Base-by-base conservation (phyloP, 1,140 invertebrate genomes). In the Drosophila bipectinata region DNA sequence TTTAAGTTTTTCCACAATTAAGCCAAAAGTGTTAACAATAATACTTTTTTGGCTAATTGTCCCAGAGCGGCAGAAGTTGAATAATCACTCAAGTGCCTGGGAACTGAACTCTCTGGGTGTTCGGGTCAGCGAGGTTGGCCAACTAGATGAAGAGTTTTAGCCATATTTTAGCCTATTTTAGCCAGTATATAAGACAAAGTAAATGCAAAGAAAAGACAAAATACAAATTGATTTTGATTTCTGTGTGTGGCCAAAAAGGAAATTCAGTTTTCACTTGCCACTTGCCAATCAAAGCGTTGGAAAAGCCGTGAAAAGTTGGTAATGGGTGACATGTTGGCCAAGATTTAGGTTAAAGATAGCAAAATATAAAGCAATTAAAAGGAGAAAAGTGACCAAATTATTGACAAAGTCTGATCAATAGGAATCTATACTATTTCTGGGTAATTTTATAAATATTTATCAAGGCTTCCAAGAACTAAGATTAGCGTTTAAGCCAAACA, bases 201-300 rank as follows among this genome's bases (percentile, higher is more conserved):
- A 18, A 32, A 32, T 3, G 14, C 18, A 63, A 47, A 48, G 55
- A 52, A 63, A 47, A 48, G 55, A 52, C 48, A 64, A 81, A 63
- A 80, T 44, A 64, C 56, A 87, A 77, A 81, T 49, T 69, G 63
- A 81, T 52, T 72, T 72, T 51, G 49, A 39, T 68, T 68, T 18
- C 18, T 55, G 8, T 68, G 28, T 34, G 51, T 6, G 32, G 18
- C 45, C 18, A 63, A 85, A 83, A 81, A 62, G 81, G 44, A 81
- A 87, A 84, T 51, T 73, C 47, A n/a, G 47, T 59, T 84, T 84
- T 84, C 82, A 67, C 77, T 66, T 71, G 55, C 44, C 21, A 3
- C 21, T 21, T 24, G 51, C 52, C 39, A 74, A 73, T 74, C 32
- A 47, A 52, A 74, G 64, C 34, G 14, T 14, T 41, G 41, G 28